phyloP scores from a whole-genome alignment of 1,140 invertebrate genomes.

The Drosophila novamexicana region DNA sequence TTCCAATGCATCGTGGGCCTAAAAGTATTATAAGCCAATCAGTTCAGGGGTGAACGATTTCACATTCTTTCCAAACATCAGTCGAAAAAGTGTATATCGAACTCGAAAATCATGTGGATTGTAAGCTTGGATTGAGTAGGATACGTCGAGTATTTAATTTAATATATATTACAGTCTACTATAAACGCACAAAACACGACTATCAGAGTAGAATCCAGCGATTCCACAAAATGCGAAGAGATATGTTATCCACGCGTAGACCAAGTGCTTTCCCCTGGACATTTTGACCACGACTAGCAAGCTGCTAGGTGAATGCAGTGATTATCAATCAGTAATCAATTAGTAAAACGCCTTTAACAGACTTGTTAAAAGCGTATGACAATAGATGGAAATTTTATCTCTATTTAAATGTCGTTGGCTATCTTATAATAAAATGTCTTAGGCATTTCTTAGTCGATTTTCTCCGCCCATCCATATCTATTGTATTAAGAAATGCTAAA shows the following conservation, averaged over 20 bases:
- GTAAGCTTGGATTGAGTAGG: too few species aligned
- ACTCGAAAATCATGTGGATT: too few species aligned
- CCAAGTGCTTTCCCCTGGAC: neutral
- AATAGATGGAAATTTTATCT: neutral
- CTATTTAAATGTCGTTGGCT: too few species aligned
- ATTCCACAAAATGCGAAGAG: neutral
- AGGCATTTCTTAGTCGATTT: too few species aligned
- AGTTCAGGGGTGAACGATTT: neutral
- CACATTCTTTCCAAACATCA: neutral
- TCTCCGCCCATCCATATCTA: too few species aligned
- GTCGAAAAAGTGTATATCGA: neutral
- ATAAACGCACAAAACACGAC: too few species aligned
- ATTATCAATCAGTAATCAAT: neutral
- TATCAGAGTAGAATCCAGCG: neutral
- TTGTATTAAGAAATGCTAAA: too few species aligned
- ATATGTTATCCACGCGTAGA: slow-evolving; percentile 2
- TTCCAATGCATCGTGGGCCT: slow-evolving; percentile 2
- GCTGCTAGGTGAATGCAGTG: neutral
- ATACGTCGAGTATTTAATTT: too few species aligned
- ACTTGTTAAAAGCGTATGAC: neutral
- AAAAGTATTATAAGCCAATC: neutral
- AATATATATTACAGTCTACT: too few species aligned
- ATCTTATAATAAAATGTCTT: too few species aligned
- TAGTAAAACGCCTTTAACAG: too few species aligned
- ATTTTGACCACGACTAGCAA: neutral